phyloP scores from a whole-genome alignment of 2,113 vertebrate genomes.

The Chelonoidis abingdonii region DNA sequence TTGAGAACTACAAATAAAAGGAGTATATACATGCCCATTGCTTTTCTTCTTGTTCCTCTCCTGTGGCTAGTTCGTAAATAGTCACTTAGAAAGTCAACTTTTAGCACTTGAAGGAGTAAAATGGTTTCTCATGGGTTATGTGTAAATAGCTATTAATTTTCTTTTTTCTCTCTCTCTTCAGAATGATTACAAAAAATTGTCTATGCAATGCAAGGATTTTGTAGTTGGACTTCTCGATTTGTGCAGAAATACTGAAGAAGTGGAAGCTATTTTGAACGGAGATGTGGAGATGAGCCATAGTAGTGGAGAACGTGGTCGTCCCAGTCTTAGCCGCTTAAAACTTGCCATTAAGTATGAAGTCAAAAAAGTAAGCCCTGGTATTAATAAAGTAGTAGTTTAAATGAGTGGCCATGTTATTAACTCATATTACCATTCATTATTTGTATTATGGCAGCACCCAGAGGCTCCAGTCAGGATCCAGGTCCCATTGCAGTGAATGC shows the following conservation, averaged over 20 bases:
- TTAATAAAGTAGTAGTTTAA: not conserved
- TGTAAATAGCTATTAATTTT: not conserved
- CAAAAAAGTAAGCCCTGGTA: constrained; percentile 88
- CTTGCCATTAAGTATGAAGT: constrained; percentile 97
- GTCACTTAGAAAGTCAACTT: not conserved
- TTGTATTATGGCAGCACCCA: not conserved
- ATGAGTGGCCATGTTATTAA: not conserved
- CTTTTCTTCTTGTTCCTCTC: not conserved
- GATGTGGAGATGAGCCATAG: constrained; percentile 79
- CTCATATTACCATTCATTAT: not conserved
- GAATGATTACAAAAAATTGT: constrained; percentile 97
- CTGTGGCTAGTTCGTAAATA: not conserved
- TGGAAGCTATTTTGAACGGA: constrained; percentile 94
- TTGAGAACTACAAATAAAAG: not conserved
- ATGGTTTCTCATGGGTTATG: not conserved
- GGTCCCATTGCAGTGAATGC: not conserved
- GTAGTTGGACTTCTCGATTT: constrained; percentile 96
- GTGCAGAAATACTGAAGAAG: constrained; percentile 96
- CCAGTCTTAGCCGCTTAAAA: constrained; percentile 92
- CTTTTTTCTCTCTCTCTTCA: constrained; percentile 64
- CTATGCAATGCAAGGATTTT: constrained; percentile 97
- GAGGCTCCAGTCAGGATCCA: not conserved
- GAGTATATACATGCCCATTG: not conserved
- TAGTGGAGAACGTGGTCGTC: constrained; percentile 77
- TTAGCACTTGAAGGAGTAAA: not conserved